phyloP scores from a whole-genome alignment of 2,888 invertebrate species.

The Acronicta psi region DNA sequence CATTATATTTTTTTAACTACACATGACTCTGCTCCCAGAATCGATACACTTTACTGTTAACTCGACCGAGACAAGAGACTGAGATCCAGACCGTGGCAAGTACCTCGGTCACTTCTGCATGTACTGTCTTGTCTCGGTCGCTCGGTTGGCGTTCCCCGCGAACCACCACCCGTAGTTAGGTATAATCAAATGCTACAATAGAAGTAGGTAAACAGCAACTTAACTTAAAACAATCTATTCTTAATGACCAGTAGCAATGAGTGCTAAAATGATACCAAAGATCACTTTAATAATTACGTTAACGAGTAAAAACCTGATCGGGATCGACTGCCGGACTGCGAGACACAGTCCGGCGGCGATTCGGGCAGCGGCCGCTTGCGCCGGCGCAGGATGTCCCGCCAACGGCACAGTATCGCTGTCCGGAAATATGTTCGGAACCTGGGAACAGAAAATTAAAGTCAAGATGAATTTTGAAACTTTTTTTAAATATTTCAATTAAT shows the following conservation, averaged over 20 bases:
- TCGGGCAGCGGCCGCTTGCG: constrained; percentile 81
- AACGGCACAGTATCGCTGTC: constrained; percentile 90
- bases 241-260: constrained; percentile 37
- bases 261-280: constrained; percentile 70
- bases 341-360: constrained; percentile 85
- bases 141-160: no score
- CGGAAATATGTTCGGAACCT: constrained; percentile 93
- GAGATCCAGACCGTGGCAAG: no score
- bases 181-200: no score
- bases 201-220: not conserved
- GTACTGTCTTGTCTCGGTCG: no score
- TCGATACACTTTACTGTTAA: no score
- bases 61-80: no score
- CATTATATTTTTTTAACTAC: no score
- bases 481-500: no score
- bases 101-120: no score
- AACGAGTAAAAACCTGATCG: constrained; percentile 90
- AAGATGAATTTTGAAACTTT: not conserved
- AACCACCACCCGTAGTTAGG: no score
- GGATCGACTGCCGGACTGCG: constrained; percentile 89
- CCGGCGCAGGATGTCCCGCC: constrained; percentile 80
- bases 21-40: no score
- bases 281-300: constrained; percentile 88
- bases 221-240: not conserved
- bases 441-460: constrained; percentile 33